A percentile compares a stretch with the other conserved stretches of the same genome.
These are phyloP conservation scores for Dinomys branickii DNA, from an alignment of 2,113 vertebrate species.

Conservation along the genomic window DNA sequence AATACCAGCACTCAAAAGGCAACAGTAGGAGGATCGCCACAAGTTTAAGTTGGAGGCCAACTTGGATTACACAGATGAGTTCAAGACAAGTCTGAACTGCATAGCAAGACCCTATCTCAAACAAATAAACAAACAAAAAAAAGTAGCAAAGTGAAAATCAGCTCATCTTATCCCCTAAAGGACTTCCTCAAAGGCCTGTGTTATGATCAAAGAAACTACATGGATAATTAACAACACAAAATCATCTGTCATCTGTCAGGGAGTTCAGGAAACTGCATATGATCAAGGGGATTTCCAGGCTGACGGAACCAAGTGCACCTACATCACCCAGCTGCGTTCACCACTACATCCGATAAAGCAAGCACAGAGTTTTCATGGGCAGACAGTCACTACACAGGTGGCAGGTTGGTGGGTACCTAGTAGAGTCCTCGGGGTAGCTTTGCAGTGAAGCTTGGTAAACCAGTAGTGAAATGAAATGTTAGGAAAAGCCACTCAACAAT, in stretches of 20 bases:
- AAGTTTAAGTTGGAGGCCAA: background rate
- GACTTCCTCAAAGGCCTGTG: background rate
- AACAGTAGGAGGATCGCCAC: background rate
- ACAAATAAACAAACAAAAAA: too few species aligned
- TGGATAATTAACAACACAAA: background rate
- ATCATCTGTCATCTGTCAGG: background rate
- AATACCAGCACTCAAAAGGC: background rate
- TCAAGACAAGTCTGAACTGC: background rate
- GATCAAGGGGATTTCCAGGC: background rate
- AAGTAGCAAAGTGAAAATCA: background rate
- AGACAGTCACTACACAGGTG: background rate
- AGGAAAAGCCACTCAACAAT: background rate
- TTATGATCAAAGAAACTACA: background rate
- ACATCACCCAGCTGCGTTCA: background rate
- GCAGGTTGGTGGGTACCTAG: background rate
- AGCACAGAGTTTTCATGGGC: background rate
- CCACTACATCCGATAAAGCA: constrained; percentile 7
- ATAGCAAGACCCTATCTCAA: background rate
- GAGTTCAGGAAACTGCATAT: background rate
- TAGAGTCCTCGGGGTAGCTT: background rate
- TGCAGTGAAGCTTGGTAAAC: background rate
- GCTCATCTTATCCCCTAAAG: background rate
- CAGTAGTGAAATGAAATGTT: background rate
- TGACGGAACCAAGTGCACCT: background rate
- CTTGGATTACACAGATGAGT: background rate